Conservation (phyloP, 2,888 invertebrate species). For the Euspilapteryx auroguttella region DNA sequence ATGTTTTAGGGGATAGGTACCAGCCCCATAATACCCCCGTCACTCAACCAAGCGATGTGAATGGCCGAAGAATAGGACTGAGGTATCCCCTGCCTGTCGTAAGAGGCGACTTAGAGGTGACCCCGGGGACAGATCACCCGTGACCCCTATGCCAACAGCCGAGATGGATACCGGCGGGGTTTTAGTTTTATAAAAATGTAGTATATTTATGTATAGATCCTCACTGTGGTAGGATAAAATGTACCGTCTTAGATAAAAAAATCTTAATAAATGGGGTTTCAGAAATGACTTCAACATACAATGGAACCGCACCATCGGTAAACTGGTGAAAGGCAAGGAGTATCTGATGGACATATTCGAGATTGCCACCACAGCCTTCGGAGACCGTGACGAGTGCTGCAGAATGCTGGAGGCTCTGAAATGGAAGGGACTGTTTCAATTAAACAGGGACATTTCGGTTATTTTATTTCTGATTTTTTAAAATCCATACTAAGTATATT, state of each 20-base stretch:
- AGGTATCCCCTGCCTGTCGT: too few relatives aligned
- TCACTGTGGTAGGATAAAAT: too few relatives aligned
- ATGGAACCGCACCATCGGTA: conserved; percentile 77
- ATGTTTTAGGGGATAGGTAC: too few relatives aligned
- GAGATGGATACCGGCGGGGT: too few relatives aligned
- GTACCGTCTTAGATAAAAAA: neutral
- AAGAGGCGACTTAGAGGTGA: too few relatives aligned
- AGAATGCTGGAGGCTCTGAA: conserved; percentile 78
- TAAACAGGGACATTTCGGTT: conserved; percentile 63
- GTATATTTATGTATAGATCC: too few relatives aligned
- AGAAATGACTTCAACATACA: conserved; percentile 79
- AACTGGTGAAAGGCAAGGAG: conserved; percentile 76
- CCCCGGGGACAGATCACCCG: too few relatives aligned
- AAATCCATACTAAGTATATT: too few relatives aligned
- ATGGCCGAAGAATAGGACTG: too few relatives aligned
- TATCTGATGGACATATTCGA: conserved; percentile 86
- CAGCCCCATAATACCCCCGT: too few relatives aligned
- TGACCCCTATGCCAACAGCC: too few relatives aligned
- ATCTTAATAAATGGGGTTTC: conserved; percentile 2
- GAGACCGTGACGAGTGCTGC: conserved; percentile 78
- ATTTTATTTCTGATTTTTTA: conserved; percentile 3
- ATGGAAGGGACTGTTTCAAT: conserved; percentile 69
- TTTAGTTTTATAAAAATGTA: neutral
- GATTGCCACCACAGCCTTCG: conserved; percentile 82
- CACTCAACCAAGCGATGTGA: too few relatives aligned